Evolutionary conservation across 2,888 invertebrate genomes (phyloP).

Genomic region (Hydroisotoma schaefferi): DNA sequence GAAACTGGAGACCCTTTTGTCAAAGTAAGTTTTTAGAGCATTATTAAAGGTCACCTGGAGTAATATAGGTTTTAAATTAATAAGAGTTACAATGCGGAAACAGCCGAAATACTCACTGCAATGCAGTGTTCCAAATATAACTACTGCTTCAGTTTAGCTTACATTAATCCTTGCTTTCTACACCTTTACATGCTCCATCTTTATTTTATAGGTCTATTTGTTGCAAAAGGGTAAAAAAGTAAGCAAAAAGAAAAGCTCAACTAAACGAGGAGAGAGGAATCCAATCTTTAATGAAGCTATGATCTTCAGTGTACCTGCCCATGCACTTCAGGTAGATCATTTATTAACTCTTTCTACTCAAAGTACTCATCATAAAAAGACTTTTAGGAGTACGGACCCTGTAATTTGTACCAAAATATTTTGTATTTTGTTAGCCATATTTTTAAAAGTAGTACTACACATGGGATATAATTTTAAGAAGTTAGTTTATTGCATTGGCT

Average conservation of each 20-base stretch:
- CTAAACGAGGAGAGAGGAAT: conserved; percentile 68
- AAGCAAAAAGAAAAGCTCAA: conserved; percentile 74
- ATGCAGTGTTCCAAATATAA: background rate
- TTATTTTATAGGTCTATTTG: conserved; percentile 63
- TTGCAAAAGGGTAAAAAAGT: conserved; percentile 76
- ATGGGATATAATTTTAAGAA: no score
- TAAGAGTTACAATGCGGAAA: no score
- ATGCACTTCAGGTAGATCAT: conserved; percentile 62
- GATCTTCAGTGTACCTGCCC: conserved; percentile 75
- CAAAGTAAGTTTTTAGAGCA: conserved; percentile 66
- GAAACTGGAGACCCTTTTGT: conserved; percentile 69
- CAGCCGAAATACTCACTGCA: background rate
- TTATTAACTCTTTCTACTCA: no score
- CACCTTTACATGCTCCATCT: background rate
- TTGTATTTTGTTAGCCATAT: no score
- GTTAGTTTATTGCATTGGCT: no score
- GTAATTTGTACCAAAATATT: no score
- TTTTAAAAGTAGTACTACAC: no score
- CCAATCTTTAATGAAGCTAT: conserved; percentile 81
- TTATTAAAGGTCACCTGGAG: no score
- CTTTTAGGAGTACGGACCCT: no score
- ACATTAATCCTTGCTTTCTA: background rate
- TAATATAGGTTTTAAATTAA: no score
- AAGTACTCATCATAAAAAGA: no score
- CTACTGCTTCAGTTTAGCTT: background rate